Base-by-base conservation (phyloP, 2,888 invertebrate genomes). In the Athrips mouffetella region DNA sequence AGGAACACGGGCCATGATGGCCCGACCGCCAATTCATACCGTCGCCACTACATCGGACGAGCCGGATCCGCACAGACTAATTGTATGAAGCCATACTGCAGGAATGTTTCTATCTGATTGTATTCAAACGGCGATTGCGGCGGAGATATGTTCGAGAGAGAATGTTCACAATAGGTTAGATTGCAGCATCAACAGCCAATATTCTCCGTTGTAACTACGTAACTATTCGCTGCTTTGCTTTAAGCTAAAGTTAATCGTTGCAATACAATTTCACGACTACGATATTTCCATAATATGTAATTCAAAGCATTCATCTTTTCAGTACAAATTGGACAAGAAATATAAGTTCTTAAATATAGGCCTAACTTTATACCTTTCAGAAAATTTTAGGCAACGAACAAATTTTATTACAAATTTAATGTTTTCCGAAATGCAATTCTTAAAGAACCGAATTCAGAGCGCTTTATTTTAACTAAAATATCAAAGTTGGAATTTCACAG, bases 401-500 rank as follows among this genome's bases (percentile, higher is more conserved):
- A n/a, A 11, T 37, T 18, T 52, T 49, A 21, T 37, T 21, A 18
- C 18, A 37, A 37, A 11, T 37, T 37, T 21, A 13, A 21, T 37
- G 37, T 37, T 21, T 37, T 20, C 20, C 37, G n/a, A 21, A 37
- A 37, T 37, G 37, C 37, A 37, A 37, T 37, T 21, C 37, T 37
- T 5, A 4, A 45, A 54, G 47, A 49, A 50, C 13, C 31, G 33
- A 11, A 29, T 45, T 42, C 25, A 33, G 18, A 8, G 42, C 30
- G 15, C 16, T 30, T 23, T 25, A 25, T 45, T 45, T 35, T 49
- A 39, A 18, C 45, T 55, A 57, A 60, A 65, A 67, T 60, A 70
- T 59, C 56, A 69, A 68, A 73, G 67, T 72, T 69, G 69, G n/a
- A 76, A 73, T 73, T 70, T 72, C 63, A 57, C 56, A 52, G 62